Evolutionary conservation across 2,113 vertebrate genomes (phyloP).

Genomic region (Hucho hucho): DNA sequence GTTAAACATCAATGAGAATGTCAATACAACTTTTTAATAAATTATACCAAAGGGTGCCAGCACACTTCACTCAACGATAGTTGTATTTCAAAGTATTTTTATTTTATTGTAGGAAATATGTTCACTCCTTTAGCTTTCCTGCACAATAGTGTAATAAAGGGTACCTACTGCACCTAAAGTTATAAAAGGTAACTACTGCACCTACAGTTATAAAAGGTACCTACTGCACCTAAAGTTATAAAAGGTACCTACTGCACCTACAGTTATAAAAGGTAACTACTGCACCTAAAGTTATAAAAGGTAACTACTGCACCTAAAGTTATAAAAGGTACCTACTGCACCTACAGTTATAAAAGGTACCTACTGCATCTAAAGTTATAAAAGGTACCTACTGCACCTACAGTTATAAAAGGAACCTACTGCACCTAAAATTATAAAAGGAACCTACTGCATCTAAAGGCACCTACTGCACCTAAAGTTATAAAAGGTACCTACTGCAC

Average conservation of each 20-base stretch:
- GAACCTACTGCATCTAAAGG: not conserved
- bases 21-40: slow-evolving; percentile 60
- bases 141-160: slow-evolving; percentile 48
- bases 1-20: slow-evolving; percentile 65
- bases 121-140: slow-evolving; percentile 9
- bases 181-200: slow-evolving; percentile 16
- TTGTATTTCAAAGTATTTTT: slow-evolving; percentile 11
- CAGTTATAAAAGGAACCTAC: not conserved
- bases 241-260: slow-evolving; percentile 1
- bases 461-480: slow-evolving; percentile 30
- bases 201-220: slow-evolving; percentile 10
- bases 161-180: slow-evolving; percentile 5
- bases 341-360: slow-evolving; percentile 10
- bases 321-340: slow-evolving; percentile 33
- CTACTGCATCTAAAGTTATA: slow-evolving; percentile 25
- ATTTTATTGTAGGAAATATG: slow-evolving; percentile 22
- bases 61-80: slow-evolving; percentile 33
- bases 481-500: slow-evolving; percentile 3
- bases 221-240: slow-evolving; percentile 47
- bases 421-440: too few relatives aligned
- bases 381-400: slow-evolving; percentile 20
- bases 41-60: slow-evolving; percentile 48
- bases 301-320: slow-evolving; percentile 37
- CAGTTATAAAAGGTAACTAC: slow-evolving; percentile 12
- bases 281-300: slow-evolving; percentile 20